A percentile compares a stretch with the other conserved stretches of the same genome.
phyloP scores from a whole-genome alignment of 92 coral and sea anemone genomes.

The Bergia puertoricense region DNA sequence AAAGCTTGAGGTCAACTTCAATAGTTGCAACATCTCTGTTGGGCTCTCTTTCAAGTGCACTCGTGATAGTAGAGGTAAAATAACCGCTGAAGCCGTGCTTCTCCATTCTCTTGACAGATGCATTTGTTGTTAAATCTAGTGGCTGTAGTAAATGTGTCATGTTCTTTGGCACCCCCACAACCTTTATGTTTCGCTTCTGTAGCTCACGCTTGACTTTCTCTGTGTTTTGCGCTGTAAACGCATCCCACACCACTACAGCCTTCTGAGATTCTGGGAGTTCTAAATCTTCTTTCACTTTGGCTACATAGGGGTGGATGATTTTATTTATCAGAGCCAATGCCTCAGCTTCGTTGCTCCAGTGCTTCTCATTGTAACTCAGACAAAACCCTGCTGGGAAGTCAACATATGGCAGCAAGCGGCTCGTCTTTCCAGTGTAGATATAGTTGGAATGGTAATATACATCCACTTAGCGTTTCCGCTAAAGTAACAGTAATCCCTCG shows the following conservation, averaged over 20 bases:
- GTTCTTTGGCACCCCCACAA: slow-evolving; percentile 48
- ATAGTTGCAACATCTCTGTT: slow-evolving; percentile 43
- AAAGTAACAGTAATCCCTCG: slow-evolving; percentile 37
- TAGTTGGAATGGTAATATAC: slow-evolving; percentile 44
- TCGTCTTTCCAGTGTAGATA: slow-evolving; percentile 57
- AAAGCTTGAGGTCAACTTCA: slow-evolving; percentile 44
- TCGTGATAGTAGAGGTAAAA: slow-evolving; percentile 41
- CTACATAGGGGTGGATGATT: slow-evolving; percentile 55
- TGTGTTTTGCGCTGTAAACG: slow-evolving; percentile 64
- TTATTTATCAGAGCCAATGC: slow-evolving; percentile 55
- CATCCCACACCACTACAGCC: slow-evolving; percentile 60
- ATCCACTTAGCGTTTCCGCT: slow-evolving; percentile 37
- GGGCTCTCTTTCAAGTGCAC: slow-evolving; percentile 40
- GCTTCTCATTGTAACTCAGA: slow-evolving; percentile 61
- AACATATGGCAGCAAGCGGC: slow-evolving; percentile 54
- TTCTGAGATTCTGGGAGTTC: slow-evolving; percentile 61
- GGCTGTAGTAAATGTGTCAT: slow-evolving; percentile 54
- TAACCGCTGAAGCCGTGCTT: slow-evolving; percentile 42
- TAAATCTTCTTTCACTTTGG: slow-evolving; percentile 62
- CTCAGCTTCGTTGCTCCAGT: slow-evolving; percentile 64
- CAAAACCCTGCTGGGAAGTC: slow-evolving; percentile 57
- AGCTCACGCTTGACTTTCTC: slow-evolving; percentile 57
- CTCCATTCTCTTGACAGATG: slow-evolving; percentile 43
- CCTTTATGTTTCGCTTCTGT: slow-evolving; percentile 48
- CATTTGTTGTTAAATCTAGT: slow-evolving; percentile 43